phyloP scores from a whole-genome alignment of 2,113 vertebrate genomes.

The Gracilinanus agilis region DNA sequence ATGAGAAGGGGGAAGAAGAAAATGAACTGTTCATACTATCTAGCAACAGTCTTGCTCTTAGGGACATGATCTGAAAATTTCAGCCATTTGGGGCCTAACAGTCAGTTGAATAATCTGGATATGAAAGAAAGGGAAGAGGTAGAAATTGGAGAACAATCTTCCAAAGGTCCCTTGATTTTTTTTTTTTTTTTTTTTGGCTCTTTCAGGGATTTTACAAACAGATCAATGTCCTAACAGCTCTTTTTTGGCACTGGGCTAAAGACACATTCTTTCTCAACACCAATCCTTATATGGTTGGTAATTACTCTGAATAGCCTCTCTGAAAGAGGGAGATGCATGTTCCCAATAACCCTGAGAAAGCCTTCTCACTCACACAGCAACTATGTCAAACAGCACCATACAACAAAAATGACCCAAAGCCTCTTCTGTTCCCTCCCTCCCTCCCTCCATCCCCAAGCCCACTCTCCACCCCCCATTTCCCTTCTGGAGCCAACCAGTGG shows the following conservation, averaged over 20 bases:
- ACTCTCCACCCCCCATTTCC: not conserved
- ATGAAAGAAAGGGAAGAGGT: not conserved
- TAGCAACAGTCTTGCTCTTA: not conserved
- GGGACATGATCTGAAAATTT: not conserved
- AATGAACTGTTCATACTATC: not conserved
- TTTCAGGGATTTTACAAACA: not conserved
- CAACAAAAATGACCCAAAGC: not conserved
- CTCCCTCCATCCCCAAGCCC: not conserved
- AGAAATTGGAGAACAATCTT: not conserved
- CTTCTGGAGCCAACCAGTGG: conserved; percentile 17
- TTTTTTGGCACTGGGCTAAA: conserved; percentile 51
- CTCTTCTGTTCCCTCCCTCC: not conserved
- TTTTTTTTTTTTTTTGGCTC: not conserved
- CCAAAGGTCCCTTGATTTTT: conserved; percentile 14
- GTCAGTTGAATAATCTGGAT: not conserved
- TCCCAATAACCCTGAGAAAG: not conserved
- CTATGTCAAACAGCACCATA: not conserved
- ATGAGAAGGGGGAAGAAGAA: not conserved
- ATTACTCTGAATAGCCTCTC: not conserved
- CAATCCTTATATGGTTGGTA: conserved; percentile 47
- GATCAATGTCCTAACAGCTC: not conserved
- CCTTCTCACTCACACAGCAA: not conserved
- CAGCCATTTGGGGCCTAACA: not conserved
- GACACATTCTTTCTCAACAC: conserved; percentile 42
- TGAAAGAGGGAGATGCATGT: conserved; percentile 24